A percentile compares a stretch with the other conserved stretches of the same genome.
These are phyloP conservation scores for Anhinga rufa DNA, from an alignment of 2,113 vertebrate species.

Conservation along the genomic window DNA sequence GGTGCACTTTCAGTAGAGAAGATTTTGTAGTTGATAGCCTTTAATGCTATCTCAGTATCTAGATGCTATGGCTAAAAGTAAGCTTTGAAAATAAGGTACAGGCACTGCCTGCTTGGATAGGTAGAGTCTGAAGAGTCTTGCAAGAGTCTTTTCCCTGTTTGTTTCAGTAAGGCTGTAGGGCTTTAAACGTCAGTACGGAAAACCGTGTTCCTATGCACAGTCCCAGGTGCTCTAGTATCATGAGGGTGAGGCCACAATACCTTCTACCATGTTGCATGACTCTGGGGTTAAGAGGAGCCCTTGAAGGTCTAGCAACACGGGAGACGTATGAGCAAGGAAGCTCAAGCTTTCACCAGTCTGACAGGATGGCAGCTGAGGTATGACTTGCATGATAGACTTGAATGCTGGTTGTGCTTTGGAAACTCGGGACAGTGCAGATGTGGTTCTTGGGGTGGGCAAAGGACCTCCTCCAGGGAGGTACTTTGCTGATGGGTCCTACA, in stretches of 20 bases:
- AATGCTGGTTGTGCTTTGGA: not conserved
- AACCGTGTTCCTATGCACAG: not conserved
- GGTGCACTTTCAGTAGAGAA: not conserved
- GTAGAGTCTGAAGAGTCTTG: not conserved
- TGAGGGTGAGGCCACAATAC: not conserved
- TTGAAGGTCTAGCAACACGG: not conserved
- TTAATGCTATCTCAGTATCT: not conserved
- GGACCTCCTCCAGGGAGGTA: not conserved
- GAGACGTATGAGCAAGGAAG: accelerated
- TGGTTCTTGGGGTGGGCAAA: not conserved
- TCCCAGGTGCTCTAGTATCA: not conserved
- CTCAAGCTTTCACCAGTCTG: not conserved
- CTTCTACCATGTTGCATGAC: accelerated
- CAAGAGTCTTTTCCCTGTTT: not conserved
- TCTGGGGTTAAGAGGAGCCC: not conserved
- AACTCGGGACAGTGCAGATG: not conserved
- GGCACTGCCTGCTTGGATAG: not conserved
- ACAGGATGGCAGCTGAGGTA: not conserved
- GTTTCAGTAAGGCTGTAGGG: not conserved
- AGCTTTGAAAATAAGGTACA: not conserved
- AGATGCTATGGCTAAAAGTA: not conserved
- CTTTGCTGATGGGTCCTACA: accelerated
- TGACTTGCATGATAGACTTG: not conserved
- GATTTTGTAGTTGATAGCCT: not conserved
- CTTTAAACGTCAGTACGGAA: not conserved